A percentile compares a stretch with the other conserved stretches of the same genome.
These are phyloP conservation scores for Lasioglossum pauxillum DNA, from an alignment of 2,888 invertebrate species.

Conservation along the genomic window DNA sequence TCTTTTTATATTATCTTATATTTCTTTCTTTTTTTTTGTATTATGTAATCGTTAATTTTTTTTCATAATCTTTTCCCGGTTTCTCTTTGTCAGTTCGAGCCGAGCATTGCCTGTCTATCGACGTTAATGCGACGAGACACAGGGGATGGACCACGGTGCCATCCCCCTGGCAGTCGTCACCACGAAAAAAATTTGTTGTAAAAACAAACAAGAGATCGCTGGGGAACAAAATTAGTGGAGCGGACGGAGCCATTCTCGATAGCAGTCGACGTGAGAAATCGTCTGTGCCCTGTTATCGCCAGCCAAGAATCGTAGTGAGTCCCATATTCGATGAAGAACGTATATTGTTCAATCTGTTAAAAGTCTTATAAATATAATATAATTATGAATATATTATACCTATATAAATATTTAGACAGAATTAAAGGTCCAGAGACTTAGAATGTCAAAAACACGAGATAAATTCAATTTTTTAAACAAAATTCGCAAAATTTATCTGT, in stretches of 20 bases:
- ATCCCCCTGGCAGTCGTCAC: neutral
- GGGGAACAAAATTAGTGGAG: constrained; percentile 62
- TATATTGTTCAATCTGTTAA: neutral
- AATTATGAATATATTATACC: no score
- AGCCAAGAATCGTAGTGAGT: neutral
- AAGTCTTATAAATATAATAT: no score
- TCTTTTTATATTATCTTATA: constrained; percentile 52
- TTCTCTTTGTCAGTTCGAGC: constrained; percentile 5
- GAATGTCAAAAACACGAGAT: neutral
- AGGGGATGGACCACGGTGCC: constrained; percentile 20
- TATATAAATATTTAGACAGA: no score
- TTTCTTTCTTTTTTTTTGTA: constrained; percentile 8
- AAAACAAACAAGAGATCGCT: constrained; percentile 34
- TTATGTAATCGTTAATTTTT: neutral
- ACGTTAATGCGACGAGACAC: constrained; percentile 24
- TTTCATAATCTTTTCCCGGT: neutral
- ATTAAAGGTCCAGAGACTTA: no score
- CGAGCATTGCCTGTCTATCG: constrained; percentile 28
- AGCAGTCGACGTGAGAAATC: constrained; percentile 61
- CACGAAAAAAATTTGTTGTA: constrained; percentile 1
- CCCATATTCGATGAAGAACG: neutral
- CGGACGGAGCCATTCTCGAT: constrained; percentile 61
- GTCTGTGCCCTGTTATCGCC: neutral
- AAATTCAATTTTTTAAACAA: neutral
- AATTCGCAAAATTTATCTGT: neutral